These are phyloP conservation scores for Galendromus occidentalis DNA, from an alignment of 1,140 invertebrate genomes.

Conservation along the genomic window DNA sequence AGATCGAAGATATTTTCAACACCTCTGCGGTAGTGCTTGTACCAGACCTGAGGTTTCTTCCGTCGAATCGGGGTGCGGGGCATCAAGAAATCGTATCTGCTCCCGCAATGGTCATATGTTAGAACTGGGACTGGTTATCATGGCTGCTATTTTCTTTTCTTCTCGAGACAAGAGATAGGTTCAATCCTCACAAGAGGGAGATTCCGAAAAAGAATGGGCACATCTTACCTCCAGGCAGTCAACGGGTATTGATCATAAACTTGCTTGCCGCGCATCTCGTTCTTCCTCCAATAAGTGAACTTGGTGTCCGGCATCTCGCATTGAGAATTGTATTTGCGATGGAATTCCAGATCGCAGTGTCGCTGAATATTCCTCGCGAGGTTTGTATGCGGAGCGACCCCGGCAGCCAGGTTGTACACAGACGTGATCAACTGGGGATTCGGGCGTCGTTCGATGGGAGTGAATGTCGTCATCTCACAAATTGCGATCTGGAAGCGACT, in stretches of 20 bases:
- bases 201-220: not conserved
- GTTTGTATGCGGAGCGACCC: not conserved
- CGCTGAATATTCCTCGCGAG: not conserved
- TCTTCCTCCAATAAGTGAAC: constrained; percentile 6
- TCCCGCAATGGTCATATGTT: not conserved
- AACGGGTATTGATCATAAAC: constrained; percentile 3
- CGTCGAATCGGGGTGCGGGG: not conserved
- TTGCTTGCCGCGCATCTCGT: not conserved
- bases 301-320: constrained; percentile 8
- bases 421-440: not conserved
- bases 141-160: no score
- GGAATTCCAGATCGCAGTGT: not conserved
- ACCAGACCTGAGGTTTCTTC: not conserved
- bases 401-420: not conserved
- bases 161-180: not conserved
- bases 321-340: constrained; percentile 1
- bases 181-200: not conserved
- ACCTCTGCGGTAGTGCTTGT: not conserved
- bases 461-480: constrained; percentile 5
- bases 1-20: constrained; percentile 3
- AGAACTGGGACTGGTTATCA: no score
- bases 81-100: constrained; percentile 11
- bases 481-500: no score
- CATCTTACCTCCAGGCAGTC: not conserved
- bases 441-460: not conserved